These are phyloP conservation scores for Listronotus bonariensis DNA, from an alignment of 1,140 invertebrate species.

Conservation along the genomic window DNA sequence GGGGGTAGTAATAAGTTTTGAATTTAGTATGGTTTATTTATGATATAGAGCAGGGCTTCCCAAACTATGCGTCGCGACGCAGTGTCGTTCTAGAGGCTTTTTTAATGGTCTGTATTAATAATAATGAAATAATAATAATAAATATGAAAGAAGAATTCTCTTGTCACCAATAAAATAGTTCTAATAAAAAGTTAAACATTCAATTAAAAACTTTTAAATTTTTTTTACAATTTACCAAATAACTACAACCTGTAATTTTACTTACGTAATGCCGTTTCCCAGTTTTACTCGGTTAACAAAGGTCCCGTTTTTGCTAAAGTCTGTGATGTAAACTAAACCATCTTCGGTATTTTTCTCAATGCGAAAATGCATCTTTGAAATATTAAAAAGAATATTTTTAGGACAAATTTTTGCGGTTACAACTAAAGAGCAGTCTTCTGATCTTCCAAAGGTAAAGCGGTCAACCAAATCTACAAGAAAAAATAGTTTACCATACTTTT, in stretches of 20 bases:
- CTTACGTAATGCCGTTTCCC: constrained; percentile 40
- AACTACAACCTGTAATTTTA: too few species aligned
- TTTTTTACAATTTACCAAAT: constrained; percentile 12
- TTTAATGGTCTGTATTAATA: too few species aligned
- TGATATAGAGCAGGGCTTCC: too few species aligned
- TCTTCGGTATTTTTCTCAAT: constrained; percentile 52
- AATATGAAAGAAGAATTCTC: too few species aligned
- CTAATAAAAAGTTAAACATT: too few species aligned
- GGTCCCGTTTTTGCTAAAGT: constrained; percentile 53
- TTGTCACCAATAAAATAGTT: too few species aligned
- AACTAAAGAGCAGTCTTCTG: constrained; percentile 54
- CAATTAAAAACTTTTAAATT: too few species aligned
- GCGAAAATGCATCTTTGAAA: constrained; percentile 62
- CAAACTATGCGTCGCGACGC: too few species aligned
- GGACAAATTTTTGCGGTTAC: constrained; percentile 55
- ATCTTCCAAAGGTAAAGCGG: constrained; percentile 58
- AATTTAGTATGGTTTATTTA: too few species aligned
- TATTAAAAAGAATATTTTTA: constrained; percentile 55
- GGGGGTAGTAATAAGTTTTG: too few species aligned
- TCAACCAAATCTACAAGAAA: constrained; percentile 57
- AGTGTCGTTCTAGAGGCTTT: too few species aligned
- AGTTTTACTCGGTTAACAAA: constrained; percentile 47
- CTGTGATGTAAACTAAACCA: constrained; percentile 41
- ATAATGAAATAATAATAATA: too few species aligned
- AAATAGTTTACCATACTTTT: constrained; percentile 12